These are phyloP conservation scores for Atlantisia rogersi DNA, from an alignment of 2,113 vertebrate species.

Conservation along the genomic window DNA sequence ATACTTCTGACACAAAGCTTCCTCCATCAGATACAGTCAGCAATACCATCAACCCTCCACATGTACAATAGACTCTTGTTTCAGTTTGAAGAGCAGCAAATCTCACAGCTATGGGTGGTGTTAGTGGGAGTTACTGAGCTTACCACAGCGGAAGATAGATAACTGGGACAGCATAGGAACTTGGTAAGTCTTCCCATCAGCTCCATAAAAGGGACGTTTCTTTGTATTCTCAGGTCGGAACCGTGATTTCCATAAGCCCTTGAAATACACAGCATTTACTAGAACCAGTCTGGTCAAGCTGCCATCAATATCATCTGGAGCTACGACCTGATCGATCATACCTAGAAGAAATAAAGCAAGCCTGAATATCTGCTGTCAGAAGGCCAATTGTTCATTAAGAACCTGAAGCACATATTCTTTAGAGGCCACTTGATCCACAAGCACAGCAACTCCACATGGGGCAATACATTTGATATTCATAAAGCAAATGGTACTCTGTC, in stretches of 20 bases:
- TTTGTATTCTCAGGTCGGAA: slow-evolving; percentile 92
- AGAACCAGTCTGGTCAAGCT: slow-evolving; percentile 84
- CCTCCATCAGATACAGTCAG: neutral
- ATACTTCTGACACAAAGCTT: neutral
- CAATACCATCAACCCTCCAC: neutral
- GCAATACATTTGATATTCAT: neutral
- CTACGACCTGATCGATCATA: slow-evolving; percentile 87
- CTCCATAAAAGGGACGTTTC: slow-evolving; percentile 82
- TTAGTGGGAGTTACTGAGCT: slow-evolving; percentile 32
- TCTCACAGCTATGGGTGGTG: neutral
- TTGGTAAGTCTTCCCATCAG: slow-evolving; percentile 84
- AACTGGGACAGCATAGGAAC: slow-evolving; percentile 94
- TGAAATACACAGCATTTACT: slow-evolving; percentile 93
- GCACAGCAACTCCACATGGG: neutral
- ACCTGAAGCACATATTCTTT: neutral
- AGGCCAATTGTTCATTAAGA: neutral
- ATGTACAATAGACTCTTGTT: neutral
- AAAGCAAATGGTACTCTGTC: neutral
- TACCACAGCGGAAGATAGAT: slow-evolving; percentile 89
- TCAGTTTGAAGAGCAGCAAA: neutral
- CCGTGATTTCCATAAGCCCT: slow-evolving; percentile 93
- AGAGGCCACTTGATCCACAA: neutral
- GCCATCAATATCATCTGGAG: slow-evolving; percentile 82
- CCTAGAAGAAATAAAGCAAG: slow-evolving; percentile 74
- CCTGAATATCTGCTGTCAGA: neutral